Evolutionary conservation across 2,797 vertebrate genomes (phyloP), one percentile per base, ranked within the genome.

Genomic region (Apogon talboti): DNA sequence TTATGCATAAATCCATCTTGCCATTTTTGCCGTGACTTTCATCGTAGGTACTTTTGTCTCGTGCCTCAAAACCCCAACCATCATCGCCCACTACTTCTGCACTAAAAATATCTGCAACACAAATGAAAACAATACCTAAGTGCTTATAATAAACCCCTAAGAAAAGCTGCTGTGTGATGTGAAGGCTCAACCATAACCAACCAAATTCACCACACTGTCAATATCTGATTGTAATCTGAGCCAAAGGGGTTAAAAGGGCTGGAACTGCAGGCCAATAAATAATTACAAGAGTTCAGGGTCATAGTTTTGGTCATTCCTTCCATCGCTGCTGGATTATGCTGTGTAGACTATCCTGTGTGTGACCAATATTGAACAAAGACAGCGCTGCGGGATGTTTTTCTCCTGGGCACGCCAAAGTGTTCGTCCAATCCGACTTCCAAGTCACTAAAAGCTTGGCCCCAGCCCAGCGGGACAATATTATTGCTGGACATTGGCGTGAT

Each of bases 271-370:
- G 30, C 71, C 68, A 79, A 28, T 48, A 67, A 73, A 43, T 74
- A 66, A 87, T 82, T 79, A 69, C 33, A 71, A 66, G 72, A 49
- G 33, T 77, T 79, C 18, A 58, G 59, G 66, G 69, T 80, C 37
- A 42, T 42, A 44, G 67, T 70, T 65, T 51, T 56, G 52, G 54
- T 35, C 41, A 33, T 45, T 52, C 35, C 19, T 15, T 60, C 28
- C 43, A 55, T 13, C 55, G 43, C 37, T 65, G 28, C 33, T 52
- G 53, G 52, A 66, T 14, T 79, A 72, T 38, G 13, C 6, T 6
- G 48, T 15, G 14, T 42, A 73, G 45, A 66, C 51, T 59, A 42
- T 63, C 52, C 54, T 52, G 49, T 50, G 37, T 67, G 43, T 38
- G 60, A 71, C 54, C 35, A 57, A 47, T 70, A 46, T 6, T 33